phyloP scores from a whole-genome alignment of 2,888 invertebrate species.

The Scaptomyza reducta region DNA sequence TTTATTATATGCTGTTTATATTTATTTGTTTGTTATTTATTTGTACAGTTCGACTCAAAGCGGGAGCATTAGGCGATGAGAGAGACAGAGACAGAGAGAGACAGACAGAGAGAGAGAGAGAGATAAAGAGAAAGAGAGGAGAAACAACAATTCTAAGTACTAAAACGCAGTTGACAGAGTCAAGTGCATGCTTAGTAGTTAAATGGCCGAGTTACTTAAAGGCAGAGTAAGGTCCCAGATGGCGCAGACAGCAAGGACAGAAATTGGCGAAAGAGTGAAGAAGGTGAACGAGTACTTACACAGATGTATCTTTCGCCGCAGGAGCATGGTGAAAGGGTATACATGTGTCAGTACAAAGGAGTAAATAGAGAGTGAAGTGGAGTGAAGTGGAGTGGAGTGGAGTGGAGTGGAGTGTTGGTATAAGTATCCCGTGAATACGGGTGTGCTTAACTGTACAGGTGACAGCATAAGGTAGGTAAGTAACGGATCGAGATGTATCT shows the following conservation, averaged over 20 bases:
- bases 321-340: constrained; percentile 3
- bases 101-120: constrained; percentile 29
- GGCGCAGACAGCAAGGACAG: constrained; percentile 34
- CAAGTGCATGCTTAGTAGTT: constrained; percentile 16
- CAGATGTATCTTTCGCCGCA: constrained; percentile 17
- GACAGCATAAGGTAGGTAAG: no score
- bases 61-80: constrained; percentile 46
- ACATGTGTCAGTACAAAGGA: not conserved
- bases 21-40: constrained; percentile 17
- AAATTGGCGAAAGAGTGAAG: constrained; percentile 26
- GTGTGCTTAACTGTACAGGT: not conserved
- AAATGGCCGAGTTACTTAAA: constrained; percentile 2
- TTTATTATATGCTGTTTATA: constrained; percentile 25
- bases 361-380: no score
- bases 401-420: not conserved
- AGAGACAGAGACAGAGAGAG: constrained; percentile 39
- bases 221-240: constrained; percentile 13
- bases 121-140: constrained; percentile 37
- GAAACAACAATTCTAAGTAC: constrained; percentile 50
- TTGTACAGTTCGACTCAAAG: constrained; percentile 64
- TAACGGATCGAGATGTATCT: no score
- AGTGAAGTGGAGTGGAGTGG: not conserved
- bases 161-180: constrained; percentile 46
- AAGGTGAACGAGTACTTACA: constrained; percentile 28
- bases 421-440: not conserved